phyloP scores from a whole-genome alignment of 1,140 invertebrate genomes.

The Listronotus oregonensis region DNA sequence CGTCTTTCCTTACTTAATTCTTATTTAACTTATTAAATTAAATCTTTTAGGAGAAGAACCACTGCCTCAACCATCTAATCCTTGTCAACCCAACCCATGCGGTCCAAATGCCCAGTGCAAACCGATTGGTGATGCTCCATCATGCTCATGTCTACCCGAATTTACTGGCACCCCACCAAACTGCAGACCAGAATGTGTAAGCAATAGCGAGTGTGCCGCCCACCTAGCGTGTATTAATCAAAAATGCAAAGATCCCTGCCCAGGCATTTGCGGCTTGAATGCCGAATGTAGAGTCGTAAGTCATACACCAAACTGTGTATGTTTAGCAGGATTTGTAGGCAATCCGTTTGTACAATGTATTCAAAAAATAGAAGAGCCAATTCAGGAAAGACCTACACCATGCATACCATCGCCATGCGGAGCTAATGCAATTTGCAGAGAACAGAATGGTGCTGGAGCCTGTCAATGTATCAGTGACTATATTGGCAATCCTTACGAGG shows the following conservation, averaged over 20 bases:
- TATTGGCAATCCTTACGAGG: conserved; percentile 76
- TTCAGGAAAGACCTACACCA: conserved; percentile 58
- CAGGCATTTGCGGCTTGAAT: conserved; percentile 68
- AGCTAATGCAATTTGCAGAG: conserved; percentile 72
- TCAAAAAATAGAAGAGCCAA: conserved; percentile 40
- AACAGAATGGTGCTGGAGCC: conserved; percentile 67
- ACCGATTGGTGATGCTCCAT: conserved; percentile 57
- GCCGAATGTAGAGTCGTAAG: conserved; percentile 72
- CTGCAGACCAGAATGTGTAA: conserved; percentile 76
- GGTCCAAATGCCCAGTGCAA: conserved; percentile 62
- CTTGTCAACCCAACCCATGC: conserved; percentile 64
- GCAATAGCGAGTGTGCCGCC: conserved; percentile 68
- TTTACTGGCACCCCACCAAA: conserved; percentile 75
- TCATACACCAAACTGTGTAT: conserved; percentile 69
- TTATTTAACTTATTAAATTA: neutral
- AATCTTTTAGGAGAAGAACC: conserved; percentile 46
- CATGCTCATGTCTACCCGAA: conserved; percentile 70
- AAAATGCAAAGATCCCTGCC: conserved; percentile 71
- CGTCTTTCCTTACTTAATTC: neutral
- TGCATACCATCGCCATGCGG: conserved; percentile 76
- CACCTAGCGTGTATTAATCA: conserved; percentile 66
- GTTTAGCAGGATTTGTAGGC: conserved; percentile 61
- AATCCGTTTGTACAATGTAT: conserved; percentile 64
- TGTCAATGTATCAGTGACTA: conserved; percentile 75
- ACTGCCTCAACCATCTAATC: conserved; percentile 53